phyloP scores from a whole-genome alignment of 2,113 vertebrate genomes.

The Syrmaticus mikado region DNA sequence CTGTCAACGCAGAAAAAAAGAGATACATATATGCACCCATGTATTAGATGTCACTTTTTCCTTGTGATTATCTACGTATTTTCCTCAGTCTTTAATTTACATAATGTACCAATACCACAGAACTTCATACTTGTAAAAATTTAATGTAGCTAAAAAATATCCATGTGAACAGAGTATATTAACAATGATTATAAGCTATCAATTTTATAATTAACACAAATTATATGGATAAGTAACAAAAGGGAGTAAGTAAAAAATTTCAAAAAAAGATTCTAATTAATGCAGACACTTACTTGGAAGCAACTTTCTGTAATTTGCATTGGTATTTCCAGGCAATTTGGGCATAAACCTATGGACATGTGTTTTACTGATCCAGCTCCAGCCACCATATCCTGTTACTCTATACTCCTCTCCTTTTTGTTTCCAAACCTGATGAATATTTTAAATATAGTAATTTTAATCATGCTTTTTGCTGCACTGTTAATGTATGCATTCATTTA shows the following conservation, averaged over 20 bases:
- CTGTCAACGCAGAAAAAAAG: background rate
- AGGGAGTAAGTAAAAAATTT: background rate
- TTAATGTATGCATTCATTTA: background rate
- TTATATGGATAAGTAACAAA: background rate
- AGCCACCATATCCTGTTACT: constrained; percentile 97
- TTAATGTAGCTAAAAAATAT: background rate
- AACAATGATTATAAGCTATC: background rate
- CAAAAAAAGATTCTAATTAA: background rate
- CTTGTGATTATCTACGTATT: background rate
- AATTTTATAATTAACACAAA: background rate
- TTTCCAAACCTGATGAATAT: constrained; percentile 91
- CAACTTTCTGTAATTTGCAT: constrained; percentile 89
- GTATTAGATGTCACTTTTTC: background rate
- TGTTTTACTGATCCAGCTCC: constrained; percentile 98
- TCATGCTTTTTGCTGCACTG: background rate
- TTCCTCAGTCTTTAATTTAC: background rate
- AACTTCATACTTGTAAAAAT: background rate
- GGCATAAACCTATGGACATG: constrained; percentile 92
- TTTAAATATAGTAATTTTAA: background rate
- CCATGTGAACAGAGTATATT: background rate
- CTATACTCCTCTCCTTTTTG: constrained; percentile 99
- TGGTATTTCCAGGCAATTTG: constrained; percentile 95
- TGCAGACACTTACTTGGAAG: constrained; percentile 78
- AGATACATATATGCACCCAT: background rate
- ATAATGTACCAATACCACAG: background rate